Evolutionary conservation across 2,797 vertebrate species (phyloP), one percentile per base, ranked within the genome.

Genomic region (Acrocephalus scirpaceus): DNA sequence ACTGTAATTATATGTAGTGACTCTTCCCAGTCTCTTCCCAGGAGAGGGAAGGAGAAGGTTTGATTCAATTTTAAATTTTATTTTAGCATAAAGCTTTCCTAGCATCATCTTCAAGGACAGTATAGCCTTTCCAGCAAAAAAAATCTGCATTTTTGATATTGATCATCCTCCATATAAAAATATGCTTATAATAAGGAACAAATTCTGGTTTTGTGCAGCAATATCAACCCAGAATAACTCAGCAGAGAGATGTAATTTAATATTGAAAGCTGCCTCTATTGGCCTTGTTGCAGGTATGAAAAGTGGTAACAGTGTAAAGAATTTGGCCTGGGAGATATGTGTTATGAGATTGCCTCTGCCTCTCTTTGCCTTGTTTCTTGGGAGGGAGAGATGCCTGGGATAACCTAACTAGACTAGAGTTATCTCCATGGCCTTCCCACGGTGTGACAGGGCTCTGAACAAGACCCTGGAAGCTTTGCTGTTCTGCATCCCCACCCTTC

Each of bases 401-500:
- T 54, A 73, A 67, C 32, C 54, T 38, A n/a, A 27, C 17, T 27
- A 34, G 64, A 48, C 23, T 36, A 19, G 36, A 73, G 14, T 11
- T 72, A 64, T 48, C 16, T 13, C 34, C 1, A 2, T 69, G 36
- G 17, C 34, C 38, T 83, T 77, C 15, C 36, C 0, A 2, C 3
- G 12, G 16, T 6, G 1, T 67, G 30, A 27, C 47, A 38, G 18
- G 19, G 8, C 34, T 71, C 45, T 71, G 20, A 48, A 18, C 40
- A 44, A 64, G 19, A 14, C 8, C 8, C 7, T 40, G 23, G 13
- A 14, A 69, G 2, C 9, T 6, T n/a, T 0, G 0, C 15, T 86
- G 11, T 64, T 64, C 79, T 83, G n/a, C 45, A 57, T 32, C 51
- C n/a, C 48, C 20, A 51, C 29, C 21, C 10, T 17, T 13, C 5